A percentile compares a stretch with the other conserved stretches of the same genome.
Conservation (phyloP, 2,113 vertebrate species). For the Nothoprocta pentlandii region DNA sequence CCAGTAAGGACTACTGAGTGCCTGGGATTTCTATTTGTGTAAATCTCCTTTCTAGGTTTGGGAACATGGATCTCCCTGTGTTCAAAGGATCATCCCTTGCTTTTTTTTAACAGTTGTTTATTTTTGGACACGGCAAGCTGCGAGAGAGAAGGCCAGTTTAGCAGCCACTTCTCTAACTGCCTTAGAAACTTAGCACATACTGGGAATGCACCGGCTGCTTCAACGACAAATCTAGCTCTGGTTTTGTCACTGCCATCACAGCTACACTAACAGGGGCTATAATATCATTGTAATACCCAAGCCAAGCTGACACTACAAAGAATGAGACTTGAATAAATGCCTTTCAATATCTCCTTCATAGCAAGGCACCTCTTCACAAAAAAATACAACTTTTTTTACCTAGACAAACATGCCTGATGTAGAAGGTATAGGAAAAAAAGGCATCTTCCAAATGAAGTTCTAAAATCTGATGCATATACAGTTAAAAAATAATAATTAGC, state of each 20-base stretch:
- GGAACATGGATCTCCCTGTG: neutral
- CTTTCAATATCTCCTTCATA: neutral
- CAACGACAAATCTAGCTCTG: neutral
- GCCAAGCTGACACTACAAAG: neutral
- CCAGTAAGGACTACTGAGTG: neutral
- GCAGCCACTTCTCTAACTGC: neutral
- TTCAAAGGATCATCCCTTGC: neutral
- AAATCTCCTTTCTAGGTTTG: neutral
- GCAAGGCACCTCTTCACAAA: neutral
- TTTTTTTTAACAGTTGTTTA: slow-evolving; percentile 14
- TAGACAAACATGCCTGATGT: neutral
- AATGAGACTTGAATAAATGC: neutral
- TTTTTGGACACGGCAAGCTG: neutral
- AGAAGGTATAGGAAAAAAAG: neutral
- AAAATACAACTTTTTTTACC: neutral
- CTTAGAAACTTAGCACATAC: neutral
- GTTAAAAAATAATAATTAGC: neutral
- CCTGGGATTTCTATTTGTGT: neutral
- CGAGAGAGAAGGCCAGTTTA: neutral
- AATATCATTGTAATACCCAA: neutral
- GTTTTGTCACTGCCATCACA: neutral
- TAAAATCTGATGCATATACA: neutral
- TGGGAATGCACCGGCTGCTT: neutral
- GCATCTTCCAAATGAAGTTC: neutral
- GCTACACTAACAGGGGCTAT: neutral